Evolutionary conservation across 2,888 invertebrate species (phyloP).

Genomic region (Polyommatus iphigenia): DNA sequence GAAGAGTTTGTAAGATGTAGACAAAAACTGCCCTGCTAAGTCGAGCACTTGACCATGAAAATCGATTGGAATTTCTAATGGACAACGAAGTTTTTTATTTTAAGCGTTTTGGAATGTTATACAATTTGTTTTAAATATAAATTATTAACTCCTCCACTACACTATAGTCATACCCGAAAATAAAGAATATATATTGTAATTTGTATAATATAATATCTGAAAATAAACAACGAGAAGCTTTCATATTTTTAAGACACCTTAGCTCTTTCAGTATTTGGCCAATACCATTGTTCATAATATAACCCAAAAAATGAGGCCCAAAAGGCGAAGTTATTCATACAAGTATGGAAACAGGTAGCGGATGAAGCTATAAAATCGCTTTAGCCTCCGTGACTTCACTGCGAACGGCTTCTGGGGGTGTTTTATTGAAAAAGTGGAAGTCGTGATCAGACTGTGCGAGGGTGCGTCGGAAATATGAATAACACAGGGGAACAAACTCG

Average conservation of each 20-base stretch:
- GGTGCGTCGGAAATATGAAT: slow-evolving; percentile 70
- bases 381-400: slow-evolving; percentile 72
- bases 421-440: slow-evolving; percentile 78
- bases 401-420: slow-evolving; percentile 63
- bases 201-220: too few species aligned
- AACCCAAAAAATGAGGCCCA: neutral
- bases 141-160: too few species aligned
- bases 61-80: too few species aligned
- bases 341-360: slow-evolving; percentile 33
- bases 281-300: neutral
- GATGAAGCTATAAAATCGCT: slow-evolving; percentile 52
- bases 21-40: neutral
- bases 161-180: too few species aligned
- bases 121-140: too few species aligned
- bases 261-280: neutral
- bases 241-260: neutral
- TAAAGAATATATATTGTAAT: too few species aligned
- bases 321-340: slow-evolving; percentile 9
- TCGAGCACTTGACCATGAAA: too few species aligned
- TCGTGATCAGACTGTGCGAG: slow-evolving; percentile 71
- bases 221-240: neutral
- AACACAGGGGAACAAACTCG: too few species aligned
- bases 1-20: neutral
- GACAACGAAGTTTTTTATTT: too few species aligned
- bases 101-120: too few species aligned